Percentiles rank a stretch among this genome's conserved stretches.
Evolutionary conservation across 1,140 invertebrate species (phyloP).

Genomic region (Reticulitermes speratus): DNA sequence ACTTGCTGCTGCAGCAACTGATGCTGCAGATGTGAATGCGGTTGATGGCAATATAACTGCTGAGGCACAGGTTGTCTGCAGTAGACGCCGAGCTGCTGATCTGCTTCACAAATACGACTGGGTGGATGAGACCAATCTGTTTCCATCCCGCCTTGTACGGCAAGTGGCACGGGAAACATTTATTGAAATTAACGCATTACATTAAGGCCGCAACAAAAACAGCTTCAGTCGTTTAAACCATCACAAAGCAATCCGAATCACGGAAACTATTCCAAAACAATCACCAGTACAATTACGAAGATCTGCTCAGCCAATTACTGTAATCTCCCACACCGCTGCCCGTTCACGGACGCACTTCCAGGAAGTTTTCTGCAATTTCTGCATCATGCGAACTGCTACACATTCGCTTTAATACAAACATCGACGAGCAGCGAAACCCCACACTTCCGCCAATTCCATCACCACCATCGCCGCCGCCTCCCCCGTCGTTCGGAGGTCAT

Average conservation of each 20-base stretch:
- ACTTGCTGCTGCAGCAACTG: conserved; percentile 22
- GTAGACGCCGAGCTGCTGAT: not conserved
- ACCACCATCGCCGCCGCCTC: not conserved
- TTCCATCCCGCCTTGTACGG: conserved; percentile 20
- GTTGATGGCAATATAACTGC: not conserved
- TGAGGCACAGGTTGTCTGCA: not conserved
- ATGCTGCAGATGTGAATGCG: not conserved
- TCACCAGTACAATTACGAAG: too few species aligned
- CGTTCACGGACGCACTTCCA: too few species aligned
- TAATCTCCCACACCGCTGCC: too few species aligned
- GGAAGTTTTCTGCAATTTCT: too few species aligned
- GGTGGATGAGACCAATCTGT: conserved; percentile 24
- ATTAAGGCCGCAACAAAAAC: not conserved
- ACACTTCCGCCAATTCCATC: not conserved
- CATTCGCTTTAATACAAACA: not conserved
- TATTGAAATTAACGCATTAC: not conserved
- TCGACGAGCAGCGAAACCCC: not conserved
- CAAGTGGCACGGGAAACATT: not conserved
- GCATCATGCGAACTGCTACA: too few species aligned
- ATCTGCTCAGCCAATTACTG: too few species aligned
- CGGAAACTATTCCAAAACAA: too few species aligned
- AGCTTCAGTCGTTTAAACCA: too few species aligned
- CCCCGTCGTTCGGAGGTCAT: not conserved
- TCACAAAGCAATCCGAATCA: too few species aligned
- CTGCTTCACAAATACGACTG: not conserved